Conservation (phyloP, 2,113 vertebrate genomes). For the Psammodynastes pulverulentus region DNA sequence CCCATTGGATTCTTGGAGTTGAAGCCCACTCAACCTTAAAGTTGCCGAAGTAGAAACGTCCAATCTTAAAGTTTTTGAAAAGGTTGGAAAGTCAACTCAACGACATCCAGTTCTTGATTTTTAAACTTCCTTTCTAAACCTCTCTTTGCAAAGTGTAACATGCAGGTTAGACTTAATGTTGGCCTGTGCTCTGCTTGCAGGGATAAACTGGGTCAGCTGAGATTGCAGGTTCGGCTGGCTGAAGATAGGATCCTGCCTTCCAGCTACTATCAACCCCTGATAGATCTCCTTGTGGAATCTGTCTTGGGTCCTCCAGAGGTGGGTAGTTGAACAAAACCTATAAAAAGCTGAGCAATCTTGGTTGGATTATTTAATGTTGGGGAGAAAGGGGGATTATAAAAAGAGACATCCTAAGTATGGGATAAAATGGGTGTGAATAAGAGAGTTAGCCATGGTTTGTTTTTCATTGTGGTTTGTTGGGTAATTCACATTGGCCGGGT, state of each 20-base stretch:
- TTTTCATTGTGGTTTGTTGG: not conserved
- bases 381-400: not conserved
- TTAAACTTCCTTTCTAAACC: not conserved
- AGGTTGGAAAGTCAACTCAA: not conserved
- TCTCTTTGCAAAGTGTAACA: not conserved
- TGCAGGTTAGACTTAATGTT: fast-evolving
- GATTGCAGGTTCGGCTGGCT: slow-evolving; percentile 79
- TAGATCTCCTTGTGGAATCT: slow-evolving; percentile 80
- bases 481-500: not conserved
- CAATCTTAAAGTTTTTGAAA: too few relatives aligned
- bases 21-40: too few relatives aligned
- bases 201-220: slow-evolving; percentile 82
- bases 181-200: slow-evolving; percentile 11
- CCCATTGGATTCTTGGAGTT: too few relatives aligned
- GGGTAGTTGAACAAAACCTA: slow-evolving; percentile 1
- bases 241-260: slow-evolving; percentile 82
- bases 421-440: not conserved
- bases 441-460: not conserved
- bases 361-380: not conserved
- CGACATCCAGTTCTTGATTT: not conserved
- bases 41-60: too few relatives aligned
- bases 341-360: not conserved
- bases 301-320: slow-evolving; percentile 73
- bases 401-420: not conserved
- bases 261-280: slow-evolving; percentile 79